Percentiles rank a stretch among this genome's conserved stretches.
Evolutionary conservation across 2,797 vertebrate genomes (phyloP).

Genomic region (Anas georgica): DNA sequence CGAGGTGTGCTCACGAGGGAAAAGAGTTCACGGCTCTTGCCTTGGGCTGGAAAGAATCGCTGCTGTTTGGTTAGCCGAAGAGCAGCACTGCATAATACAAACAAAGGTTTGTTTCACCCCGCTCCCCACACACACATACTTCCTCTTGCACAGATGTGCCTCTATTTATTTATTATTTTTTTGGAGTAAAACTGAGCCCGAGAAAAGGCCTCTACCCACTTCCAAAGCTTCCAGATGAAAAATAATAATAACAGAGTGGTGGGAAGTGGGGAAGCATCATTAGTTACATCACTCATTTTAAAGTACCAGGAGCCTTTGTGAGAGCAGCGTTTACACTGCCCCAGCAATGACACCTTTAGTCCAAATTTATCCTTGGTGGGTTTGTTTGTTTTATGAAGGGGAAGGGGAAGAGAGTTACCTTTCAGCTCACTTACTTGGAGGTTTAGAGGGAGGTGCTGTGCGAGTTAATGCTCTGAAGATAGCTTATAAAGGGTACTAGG

Average conservation of each 20-base stretch:
- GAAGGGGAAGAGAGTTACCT: not conserved
- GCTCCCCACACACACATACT: not conserved
- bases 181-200: not conserved
- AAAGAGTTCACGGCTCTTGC: not conserved
- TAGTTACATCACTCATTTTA: not conserved
- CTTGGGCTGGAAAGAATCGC: not conserved
- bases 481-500: not conserved
- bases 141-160: not conserved
- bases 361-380: not conserved
- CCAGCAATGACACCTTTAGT: not conserved
- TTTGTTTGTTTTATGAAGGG: not conserved
- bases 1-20: not conserved
- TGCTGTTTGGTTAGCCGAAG: accelerated
- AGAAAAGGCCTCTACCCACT: not conserved
- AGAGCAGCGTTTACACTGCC: not conserved
- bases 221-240: not conserved
- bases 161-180: not conserved
- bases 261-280: not conserved
- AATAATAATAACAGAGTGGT: not conserved
- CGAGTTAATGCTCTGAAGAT: not conserved
- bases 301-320: not conserved
- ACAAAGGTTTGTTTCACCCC: not conserved
- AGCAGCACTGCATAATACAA: not conserved
- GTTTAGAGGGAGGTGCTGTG: not conserved
- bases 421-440: not conserved